Evolutionary conservation across 2,113 vertebrate species (phyloP).

Genomic region (Hiodon tergisus): DNA sequence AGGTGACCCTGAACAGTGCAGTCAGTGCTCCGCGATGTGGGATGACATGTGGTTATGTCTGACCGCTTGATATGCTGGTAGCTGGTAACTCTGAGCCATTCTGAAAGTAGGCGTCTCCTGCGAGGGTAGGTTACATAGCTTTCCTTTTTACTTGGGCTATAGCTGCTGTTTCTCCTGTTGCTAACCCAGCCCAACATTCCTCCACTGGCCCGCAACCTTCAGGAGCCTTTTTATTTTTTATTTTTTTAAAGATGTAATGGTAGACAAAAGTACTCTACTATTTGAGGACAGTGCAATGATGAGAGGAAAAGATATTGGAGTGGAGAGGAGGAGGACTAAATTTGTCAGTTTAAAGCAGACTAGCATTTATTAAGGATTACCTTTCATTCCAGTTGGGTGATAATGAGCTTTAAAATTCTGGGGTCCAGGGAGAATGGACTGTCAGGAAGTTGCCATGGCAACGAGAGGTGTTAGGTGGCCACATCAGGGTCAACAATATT

Average conservation of each 20-base stretch:
- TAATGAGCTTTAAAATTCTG: slow-evolving; percentile 7
- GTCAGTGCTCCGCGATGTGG: background rate
- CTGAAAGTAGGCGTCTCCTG: slow-evolving; percentile 1
- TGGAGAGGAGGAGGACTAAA: too few relatives aligned
- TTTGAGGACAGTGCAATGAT: too few relatives aligned
- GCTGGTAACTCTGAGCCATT: slow-evolving; percentile 14
- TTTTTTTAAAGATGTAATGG: background rate
- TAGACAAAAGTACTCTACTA: background rate
- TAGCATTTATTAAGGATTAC: slow-evolving; percentile 1
- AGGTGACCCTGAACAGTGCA: background rate
- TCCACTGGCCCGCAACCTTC: background rate
- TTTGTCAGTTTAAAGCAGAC: background rate
- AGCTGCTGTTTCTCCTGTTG: slow-evolving; percentile 14
- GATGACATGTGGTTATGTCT: background rate
- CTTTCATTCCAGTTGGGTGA: background rate
- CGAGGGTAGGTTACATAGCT: slow-evolving; percentile 7
- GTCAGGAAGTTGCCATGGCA: slow-evolving; percentile 28
- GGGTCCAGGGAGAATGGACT: background rate
- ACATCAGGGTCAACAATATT: background rate
- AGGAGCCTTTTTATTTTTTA: background rate
- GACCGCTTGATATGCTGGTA: background rate
- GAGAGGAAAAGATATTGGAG: too few relatives aligned
- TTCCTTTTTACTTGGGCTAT: slow-evolving; percentile 17
- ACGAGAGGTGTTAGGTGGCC: slow-evolving; percentile 20
- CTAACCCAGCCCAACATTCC: background rate